Percentiles rank a stretch among this genome's conserved stretches.
phyloP scores from a whole-genome alignment of 1,140 invertebrate species.

The Propsilocerus akamusi region DNA sequence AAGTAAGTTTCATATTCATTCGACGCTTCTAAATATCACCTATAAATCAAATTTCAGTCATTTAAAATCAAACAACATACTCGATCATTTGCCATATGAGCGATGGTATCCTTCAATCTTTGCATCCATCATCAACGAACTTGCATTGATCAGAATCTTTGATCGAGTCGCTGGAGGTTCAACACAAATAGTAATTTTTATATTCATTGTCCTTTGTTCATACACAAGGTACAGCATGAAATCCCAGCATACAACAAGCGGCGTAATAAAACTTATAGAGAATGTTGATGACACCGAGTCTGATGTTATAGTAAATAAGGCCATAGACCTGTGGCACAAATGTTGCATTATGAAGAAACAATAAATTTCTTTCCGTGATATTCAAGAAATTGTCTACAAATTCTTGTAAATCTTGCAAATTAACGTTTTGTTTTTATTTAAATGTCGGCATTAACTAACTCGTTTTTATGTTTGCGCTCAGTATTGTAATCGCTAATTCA shows the following conservation, averaged over 20 bases:
- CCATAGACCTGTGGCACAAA: conserved; percentile 58
- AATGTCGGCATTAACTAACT: too few relatives aligned
- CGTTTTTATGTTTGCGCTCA: too few relatives aligned
- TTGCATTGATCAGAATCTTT: conserved; percentile 63
- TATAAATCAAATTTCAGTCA: conserved; percentile 22
- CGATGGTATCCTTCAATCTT: conserved; percentile 66
- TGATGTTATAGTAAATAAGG: conserved; percentile 58
- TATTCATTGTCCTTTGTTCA: conserved; percentile 40
- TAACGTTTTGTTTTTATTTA: too few relatives aligned
- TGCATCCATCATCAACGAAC: conserved; percentile 55
- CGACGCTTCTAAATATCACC: not conserved
- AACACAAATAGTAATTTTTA: conserved; percentile 59
- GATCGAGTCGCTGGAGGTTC: conserved; percentile 75
- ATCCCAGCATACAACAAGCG: conserved; percentile 34
- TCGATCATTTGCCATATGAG: conserved; percentile 39
- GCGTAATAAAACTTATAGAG: conserved; percentile 26
- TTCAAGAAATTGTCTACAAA: not conserved
- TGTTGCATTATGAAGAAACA: not conserved
- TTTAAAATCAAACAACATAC: conserved; percentile 31
- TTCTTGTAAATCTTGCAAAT: too few relatives aligned
- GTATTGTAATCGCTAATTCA: too few relatives aligned
- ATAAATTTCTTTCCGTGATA: not conserved
- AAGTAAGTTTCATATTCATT: conserved; percentile 22
- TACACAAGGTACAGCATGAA: conserved; percentile 44
- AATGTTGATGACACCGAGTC: conserved; percentile 50